A percentile compares a stretch with the other conserved stretches of the same genome.
phyloP scores from a whole-genome alignment of 2,888 invertebrate genomes.

The Morpho helenor region DNA sequence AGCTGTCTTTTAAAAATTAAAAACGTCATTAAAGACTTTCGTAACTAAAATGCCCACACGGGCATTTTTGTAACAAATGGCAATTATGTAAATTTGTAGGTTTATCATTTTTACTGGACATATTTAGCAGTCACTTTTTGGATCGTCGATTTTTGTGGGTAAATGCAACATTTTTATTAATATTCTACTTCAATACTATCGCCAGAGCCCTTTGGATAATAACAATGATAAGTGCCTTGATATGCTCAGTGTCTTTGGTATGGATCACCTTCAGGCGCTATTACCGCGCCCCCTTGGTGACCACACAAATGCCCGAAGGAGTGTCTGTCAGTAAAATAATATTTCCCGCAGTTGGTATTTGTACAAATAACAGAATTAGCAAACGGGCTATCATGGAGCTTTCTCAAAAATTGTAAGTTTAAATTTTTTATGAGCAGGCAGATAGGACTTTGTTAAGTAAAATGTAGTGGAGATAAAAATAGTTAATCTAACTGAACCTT shows the following conservation, averaged over 20 bases:
- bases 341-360: constrained; percentile 72
- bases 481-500: too few species aligned
- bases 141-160: too few species aligned
- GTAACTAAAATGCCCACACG: too few species aligned
- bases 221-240: constrained; percentile 55
- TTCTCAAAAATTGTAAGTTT: constrained; percentile 58
- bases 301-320: constrained; percentile 68
- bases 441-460: too few species aligned
- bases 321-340: constrained; percentile 64
- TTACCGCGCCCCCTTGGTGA: constrained; percentile 60
- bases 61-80: too few species aligned
- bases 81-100: too few species aligned
- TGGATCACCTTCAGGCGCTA: constrained; percentile 61
- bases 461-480: too few species aligned
- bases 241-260: constrained; percentile 59
- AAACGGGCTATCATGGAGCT: constrained; percentile 53
- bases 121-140: too few species aligned
- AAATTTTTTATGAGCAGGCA: not conserved
- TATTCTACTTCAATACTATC: not conserved
- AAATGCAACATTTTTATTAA: too few species aligned
- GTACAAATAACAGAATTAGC: constrained; percentile 71
- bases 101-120: too few species aligned
- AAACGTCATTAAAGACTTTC: too few species aligned
- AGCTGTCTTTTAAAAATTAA: too few species aligned
- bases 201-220: constrained; percentile 60